Conservation (phyloP, 2,797 vertebrate genomes). For the Scleropages formosus region DNA sequence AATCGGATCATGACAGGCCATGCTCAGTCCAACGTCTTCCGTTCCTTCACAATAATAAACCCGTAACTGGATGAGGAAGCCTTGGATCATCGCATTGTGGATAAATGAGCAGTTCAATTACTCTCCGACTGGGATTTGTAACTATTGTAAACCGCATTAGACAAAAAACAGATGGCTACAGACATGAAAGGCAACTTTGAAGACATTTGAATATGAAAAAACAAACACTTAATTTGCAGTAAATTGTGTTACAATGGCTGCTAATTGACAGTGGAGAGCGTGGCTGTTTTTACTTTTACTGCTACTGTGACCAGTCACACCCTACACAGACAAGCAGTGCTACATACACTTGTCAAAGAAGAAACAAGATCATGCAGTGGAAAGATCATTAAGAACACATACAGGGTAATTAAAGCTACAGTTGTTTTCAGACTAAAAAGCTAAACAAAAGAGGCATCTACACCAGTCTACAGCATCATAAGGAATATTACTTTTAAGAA, state of each 20-base stretch:
- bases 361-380: constrained; percentile 54
- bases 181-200: constrained; percentile 75
- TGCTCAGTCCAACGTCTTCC: constrained; percentile 73
- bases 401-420: neutral
- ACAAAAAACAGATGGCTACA: constrained; percentile 65
- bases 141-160: constrained; percentile 66
- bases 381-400: constrained; percentile 49
- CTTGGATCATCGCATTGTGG: constrained; percentile 60
- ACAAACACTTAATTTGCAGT: constrained; percentile 73
- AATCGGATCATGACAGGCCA: constrained; percentile 70
- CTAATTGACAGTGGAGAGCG: constrained; percentile 67
- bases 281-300: constrained; percentile 54
- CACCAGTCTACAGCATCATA: no score
- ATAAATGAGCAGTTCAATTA: constrained; percentile 76
- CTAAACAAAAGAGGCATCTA: no score
- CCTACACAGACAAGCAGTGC: constrained; percentile 49
- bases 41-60: constrained; percentile 76
- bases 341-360: constrained; percentile 51
- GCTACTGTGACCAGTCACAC: constrained; percentile 55
- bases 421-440: neutral
- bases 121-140: constrained; percentile 63
- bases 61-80: constrained; percentile 73
- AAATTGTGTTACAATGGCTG: constrained; percentile 54
- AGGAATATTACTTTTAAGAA: neutral
- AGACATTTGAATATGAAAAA: constrained; percentile 74